A percentile compares a stretch with the other conserved stretches of the same genome.
Evolutionary conservation across 2,888 invertebrate species (phyloP).

Genomic region (Polyommatus icarus): DNA sequence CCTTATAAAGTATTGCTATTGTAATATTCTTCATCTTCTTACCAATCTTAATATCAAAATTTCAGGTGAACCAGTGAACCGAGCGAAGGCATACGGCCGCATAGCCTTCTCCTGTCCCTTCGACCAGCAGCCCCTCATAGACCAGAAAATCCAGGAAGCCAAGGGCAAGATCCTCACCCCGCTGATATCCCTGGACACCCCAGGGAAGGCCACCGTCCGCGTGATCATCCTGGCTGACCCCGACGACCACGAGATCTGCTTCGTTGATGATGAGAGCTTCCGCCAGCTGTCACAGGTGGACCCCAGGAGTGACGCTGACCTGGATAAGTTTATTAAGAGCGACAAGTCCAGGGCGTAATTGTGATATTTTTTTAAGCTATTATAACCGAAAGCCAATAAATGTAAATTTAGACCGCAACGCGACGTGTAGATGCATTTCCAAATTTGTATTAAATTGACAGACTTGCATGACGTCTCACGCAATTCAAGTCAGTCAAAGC

Average conservation of each 20-base stretch:
- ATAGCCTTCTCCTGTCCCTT: slow-evolving; percentile 96
- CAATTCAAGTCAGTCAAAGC: too few relatives aligned
- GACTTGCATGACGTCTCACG: too few relatives aligned
- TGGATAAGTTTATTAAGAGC: slow-evolving; percentile 87
- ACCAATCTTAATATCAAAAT: slow-evolving; percentile 34
- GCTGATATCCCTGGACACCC: slow-evolving; percentile 95
- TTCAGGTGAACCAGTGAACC: slow-evolving; percentile 84
- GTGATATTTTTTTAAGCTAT: neutral
- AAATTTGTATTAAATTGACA: too few relatives aligned
- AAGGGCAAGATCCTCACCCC: slow-evolving; percentile 91
- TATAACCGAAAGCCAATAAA: neutral
- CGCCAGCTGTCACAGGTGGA: slow-evolving; percentile 92
- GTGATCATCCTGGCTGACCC: slow-evolving; percentile 98
- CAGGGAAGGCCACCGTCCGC: slow-evolving; percentile 97
- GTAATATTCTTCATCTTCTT: too few relatives aligned
- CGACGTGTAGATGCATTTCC: too few relatives aligned
- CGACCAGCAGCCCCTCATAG: slow-evolving; percentile 87
- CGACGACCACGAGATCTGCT: slow-evolving; percentile 98
- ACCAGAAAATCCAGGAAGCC: slow-evolving; percentile 85
- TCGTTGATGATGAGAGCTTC: slow-evolving; percentile 98
- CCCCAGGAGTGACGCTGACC: slow-evolving; percentile 87
- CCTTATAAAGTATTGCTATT: too few relatives aligned
- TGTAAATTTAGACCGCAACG: too few relatives aligned
- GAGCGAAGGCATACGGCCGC: slow-evolving; percentile 95
- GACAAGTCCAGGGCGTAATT: slow-evolving; percentile 79